These are phyloP conservation scores for Drosophila trapezifrons DNA, from an alignment of 1,140 invertebrate genomes.

Conservation along the genomic window DNA sequence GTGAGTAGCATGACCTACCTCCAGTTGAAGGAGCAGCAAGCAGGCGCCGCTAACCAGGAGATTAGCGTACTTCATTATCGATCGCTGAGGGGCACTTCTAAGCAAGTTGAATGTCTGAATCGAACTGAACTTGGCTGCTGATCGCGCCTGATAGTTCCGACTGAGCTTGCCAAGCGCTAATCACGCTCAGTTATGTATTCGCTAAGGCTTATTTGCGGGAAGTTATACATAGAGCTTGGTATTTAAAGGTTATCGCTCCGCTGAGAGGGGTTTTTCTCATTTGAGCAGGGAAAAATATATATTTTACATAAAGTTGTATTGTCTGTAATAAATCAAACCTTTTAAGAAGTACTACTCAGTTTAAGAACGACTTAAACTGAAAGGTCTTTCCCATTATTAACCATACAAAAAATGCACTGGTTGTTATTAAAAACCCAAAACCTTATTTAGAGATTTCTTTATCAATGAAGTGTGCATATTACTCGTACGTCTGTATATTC, in stretches of 20 bases:
- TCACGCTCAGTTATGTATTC: slow-evolving; percentile 1
- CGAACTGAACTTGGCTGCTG: slow-evolving; percentile 41
- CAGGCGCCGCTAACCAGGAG: slow-evolving; percentile 18
- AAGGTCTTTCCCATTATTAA: not conserved
- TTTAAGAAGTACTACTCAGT: not conserved
- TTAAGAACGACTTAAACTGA: not conserved
- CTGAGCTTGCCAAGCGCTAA: slow-evolving; percentile 5
- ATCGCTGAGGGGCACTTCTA: not conserved
- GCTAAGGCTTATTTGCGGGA: not conserved
- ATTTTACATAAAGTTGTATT: not conserved
- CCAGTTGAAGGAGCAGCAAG: slow-evolving; percentile 21
- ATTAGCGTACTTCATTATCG: slow-evolving; percentile 34
- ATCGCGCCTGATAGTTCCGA: not conserved
- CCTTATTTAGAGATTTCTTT: no score
- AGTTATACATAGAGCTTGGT: not conserved
- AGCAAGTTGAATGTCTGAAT: slow-evolving; percentile 13
- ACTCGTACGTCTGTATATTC: not conserved
- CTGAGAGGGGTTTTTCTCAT: not conserved
- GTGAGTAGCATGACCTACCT: slow-evolving; percentile 22
- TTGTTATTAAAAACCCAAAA: no score
- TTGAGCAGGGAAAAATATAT: not conserved
- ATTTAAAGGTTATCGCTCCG: slow-evolving; percentile 16
- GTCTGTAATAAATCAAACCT: not conserved
- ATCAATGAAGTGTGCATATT: slow-evolving; percentile 4
- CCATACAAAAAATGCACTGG: not conserved